Percentiles rank a stretch among this genome's conserved stretches.
phyloP scores from a whole-genome alignment of 37 sponge, comb jelly and placozoan genomes.

The Oopsacas minuta region DNA sequence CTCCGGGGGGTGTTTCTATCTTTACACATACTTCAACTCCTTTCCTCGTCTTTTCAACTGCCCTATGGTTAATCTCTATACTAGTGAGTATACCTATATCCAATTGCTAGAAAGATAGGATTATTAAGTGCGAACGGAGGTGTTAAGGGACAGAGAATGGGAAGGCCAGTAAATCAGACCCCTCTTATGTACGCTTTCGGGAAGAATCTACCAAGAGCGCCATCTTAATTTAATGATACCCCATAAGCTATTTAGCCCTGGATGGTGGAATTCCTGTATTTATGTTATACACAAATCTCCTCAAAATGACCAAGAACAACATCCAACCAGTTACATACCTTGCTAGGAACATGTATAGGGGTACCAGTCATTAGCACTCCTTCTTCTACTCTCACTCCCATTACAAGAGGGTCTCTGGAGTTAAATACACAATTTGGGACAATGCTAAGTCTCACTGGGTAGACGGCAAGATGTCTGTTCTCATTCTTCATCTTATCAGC shows the following conservation, averaged over 20 bases:
- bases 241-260: too few species aligned
- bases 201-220: too few species aligned
- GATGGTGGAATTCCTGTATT: too few species aligned
- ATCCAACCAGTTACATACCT: too few species aligned
- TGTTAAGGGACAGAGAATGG: too few species aligned
- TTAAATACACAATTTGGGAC: constrained; percentile 92
- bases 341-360: constrained; percentile 58
- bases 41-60: constrained; percentile 50
- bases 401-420: constrained; percentile 88
- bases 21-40: constrained; percentile 88
- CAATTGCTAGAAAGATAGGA: too few species aligned
- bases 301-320: too few species aligned
- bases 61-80: constrained; percentile 81
- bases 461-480: constrained; percentile 70
- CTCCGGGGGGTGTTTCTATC: constrained; percentile 71
- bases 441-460: constrained; percentile 80
- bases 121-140: too few species aligned
- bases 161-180: too few species aligned
- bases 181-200: too few species aligned
- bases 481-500: constrained; percentile 53
- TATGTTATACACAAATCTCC: too few species aligned
- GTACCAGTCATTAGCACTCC: constrained; percentile 67
- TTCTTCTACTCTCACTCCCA: constrained; percentile 81
- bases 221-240: too few species aligned
- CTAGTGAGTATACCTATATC: constrained; percentile 66